A percentile compares a stretch with the other conserved stretches of the same genome.
Evolutionary conservation across 2,113 vertebrate species (phyloP).

Genomic region (Monarcha castaneiventris): DNA sequence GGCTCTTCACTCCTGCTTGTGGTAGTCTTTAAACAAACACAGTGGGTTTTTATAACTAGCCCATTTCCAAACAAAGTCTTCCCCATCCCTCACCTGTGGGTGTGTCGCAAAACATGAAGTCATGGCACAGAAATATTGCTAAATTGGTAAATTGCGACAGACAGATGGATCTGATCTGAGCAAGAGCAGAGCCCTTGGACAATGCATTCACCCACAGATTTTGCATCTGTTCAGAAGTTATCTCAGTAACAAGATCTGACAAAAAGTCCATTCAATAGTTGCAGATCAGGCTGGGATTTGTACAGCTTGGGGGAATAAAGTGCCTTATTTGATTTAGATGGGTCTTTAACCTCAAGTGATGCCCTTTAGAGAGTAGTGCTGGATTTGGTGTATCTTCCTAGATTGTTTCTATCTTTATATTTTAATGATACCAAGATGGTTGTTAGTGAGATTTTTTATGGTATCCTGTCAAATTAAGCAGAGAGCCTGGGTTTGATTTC

Average conservation of each 20-base stretch:
- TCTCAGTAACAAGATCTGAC: slow-evolving; percentile 46
- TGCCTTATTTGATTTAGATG: slow-evolving; percentile 40
- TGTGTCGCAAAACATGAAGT: background rate
- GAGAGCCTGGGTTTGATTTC: background rate
- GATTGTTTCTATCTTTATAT: slow-evolving; percentile 36
- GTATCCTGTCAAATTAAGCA: slow-evolving; percentile 4
- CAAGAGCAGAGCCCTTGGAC: background rate
- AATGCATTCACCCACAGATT: background rate
- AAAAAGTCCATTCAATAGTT: slow-evolving; percentile 35
- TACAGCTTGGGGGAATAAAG: slow-evolving; percentile 14
- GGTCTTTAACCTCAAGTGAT: slow-evolving; percentile 17
- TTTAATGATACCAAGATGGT: background rate
- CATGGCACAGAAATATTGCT: background rate
- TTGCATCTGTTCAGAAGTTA: slow-evolving; percentile 19
- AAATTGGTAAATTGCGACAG: background rate
- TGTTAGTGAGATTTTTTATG: slow-evolving; percentile 21
- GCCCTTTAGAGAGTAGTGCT: background rate
- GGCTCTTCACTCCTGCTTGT: background rate
- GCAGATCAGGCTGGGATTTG: slow-evolving; percentile 27
- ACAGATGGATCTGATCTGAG: background rate
- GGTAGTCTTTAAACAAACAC: background rate
- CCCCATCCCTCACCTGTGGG: fast-evolving
- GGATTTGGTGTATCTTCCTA: slow-evolving; percentile 2
- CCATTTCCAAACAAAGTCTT: background rate
- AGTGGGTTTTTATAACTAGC: background rate